Evolutionary conservation across 2,113 vertebrate genomes (phyloP), one percentile per base, ranked within the genome.

Genomic region (Gambusia holbrooki): DNA sequence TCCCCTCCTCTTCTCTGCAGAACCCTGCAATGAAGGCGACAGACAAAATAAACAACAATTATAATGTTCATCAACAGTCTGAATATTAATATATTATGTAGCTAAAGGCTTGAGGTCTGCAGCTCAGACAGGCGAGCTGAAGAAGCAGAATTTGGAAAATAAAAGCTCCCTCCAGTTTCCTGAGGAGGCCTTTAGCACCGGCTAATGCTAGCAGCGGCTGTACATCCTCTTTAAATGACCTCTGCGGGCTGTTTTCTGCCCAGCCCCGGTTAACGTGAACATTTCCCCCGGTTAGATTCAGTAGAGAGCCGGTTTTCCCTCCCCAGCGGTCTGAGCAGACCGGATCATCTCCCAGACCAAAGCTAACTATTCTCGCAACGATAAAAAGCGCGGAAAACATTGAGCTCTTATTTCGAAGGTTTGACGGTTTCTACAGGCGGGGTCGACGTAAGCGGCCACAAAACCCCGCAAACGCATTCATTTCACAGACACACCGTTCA

Each of bases 401-500:
- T 73, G 87, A 85, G 92, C 92, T 93, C 90, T 93, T 93, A 93
- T 92, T 93, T 90, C 92, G 92, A 93, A 93, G 89, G 92, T 78
- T 93, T 75, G 62, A 37, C 71, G 69, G 77, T 76, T 74, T 48
- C 74, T 54, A 35, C 88, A 89, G 90, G 85, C 76, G 84, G 69
- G 9, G 77, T 63, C 81, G 66, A 48, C 65, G 66, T 74, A 78
- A 87, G 73, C 86, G 71, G 40, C n/a, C 69, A 25, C 54, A 68
- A 74, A 86, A 74, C 32, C 27, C 29, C 4, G 11, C 2, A 58
- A 12, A 30, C 14, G 6, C n/a, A 10, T 1, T 15, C 3, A n/a
- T 37, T 78, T 76, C 9, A 12, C 22, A 17, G 6, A 30, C 62
- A 0, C 7, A 5, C 0, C 13, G 65, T 0, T 58, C 3, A 5